These are phyloP conservation scores for Probosciger aterrimus DNA, from an alignment of 2,113 vertebrate species.

Conservation along the genomic window DNA sequence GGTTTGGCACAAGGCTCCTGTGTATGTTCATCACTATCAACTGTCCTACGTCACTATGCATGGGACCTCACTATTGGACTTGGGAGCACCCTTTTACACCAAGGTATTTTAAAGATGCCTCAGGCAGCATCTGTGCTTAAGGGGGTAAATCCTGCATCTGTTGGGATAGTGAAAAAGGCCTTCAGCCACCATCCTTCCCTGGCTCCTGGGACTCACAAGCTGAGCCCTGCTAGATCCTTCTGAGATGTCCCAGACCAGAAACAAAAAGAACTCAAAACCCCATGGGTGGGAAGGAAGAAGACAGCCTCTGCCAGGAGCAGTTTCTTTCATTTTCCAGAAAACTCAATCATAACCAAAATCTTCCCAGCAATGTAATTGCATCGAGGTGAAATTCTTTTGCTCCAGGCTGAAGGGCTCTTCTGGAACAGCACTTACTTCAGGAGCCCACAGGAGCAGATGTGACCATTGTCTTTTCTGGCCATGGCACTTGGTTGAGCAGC, in stretches of 20 bases:
- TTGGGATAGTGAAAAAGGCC: not conserved
- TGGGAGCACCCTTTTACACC: not conserved
- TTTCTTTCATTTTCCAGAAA: not conserved
- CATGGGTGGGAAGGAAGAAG: not conserved
- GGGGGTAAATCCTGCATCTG: not conserved
- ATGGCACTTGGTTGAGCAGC: not conserved
- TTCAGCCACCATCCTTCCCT: not conserved
- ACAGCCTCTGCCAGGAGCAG: not conserved
- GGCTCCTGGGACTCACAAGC: not conserved
- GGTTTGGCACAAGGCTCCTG: not conserved
- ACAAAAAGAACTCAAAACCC: not conserved
- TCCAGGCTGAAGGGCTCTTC: not conserved
- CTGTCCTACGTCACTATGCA: not conserved
- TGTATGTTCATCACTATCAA: not conserved
- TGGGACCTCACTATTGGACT: fast-evolving
- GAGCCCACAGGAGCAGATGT: not conserved
- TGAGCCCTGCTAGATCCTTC: not conserved
- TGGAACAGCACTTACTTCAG: not conserved
- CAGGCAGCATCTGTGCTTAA: not conserved
- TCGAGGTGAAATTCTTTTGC: not conserved
- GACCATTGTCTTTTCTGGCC: not conserved
- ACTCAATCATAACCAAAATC: not conserved
- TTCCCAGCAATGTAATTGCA: not conserved
- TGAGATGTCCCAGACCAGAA: not conserved
- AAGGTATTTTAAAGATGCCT: not conserved